phyloP scores from a whole-genome alignment of 2,113 vertebrate genomes.

The Atractosteus spatula region DNA sequence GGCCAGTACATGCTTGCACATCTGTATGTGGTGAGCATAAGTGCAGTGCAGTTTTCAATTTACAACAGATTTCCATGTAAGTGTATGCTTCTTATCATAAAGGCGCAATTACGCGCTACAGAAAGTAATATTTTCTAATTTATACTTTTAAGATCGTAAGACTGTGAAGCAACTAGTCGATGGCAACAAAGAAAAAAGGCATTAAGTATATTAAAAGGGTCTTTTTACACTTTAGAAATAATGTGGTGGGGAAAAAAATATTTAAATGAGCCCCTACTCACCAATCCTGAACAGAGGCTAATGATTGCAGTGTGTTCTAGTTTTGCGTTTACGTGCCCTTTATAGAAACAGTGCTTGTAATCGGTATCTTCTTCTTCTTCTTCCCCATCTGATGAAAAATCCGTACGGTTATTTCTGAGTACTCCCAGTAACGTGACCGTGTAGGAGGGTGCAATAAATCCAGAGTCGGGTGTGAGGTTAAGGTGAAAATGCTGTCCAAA shows the following conservation, averaged over 20 bases:
- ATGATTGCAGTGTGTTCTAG: slow-evolving; percentile 87
- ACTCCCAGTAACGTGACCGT: slow-evolving; percentile 86
- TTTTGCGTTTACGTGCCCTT: slow-evolving; percentile 87
- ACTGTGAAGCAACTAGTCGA: no score
- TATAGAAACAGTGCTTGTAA: slow-evolving; percentile 94
- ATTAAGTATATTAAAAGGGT: no score
- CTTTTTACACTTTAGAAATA: not conserved
- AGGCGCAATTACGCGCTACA: no score
- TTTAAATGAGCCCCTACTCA: slow-evolving; percentile 64
- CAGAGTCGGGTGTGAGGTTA: slow-evolving; percentile 87
- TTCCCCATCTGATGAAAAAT: slow-evolving; percentile 57
- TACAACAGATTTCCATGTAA: no score
- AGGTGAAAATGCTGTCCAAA: slow-evolving; percentile 90
- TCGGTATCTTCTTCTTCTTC: slow-evolving; percentile 77
- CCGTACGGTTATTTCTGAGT: slow-evolving; percentile 68
- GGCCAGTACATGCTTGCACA: no score
- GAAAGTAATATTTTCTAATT: no score
- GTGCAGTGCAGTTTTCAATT: no score
- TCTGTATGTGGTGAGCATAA: no score
- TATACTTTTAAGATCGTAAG: no score
- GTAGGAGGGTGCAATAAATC: slow-evolving; percentile 93
- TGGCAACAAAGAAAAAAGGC: no score
- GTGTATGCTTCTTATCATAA: no score
- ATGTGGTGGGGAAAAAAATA: slow-evolving; percentile 11
- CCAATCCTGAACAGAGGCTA: slow-evolving; percentile 96